phyloP scores from a whole-genome alignment of 2,797 vertebrate genomes.

The Anguilla pacifica region DNA sequence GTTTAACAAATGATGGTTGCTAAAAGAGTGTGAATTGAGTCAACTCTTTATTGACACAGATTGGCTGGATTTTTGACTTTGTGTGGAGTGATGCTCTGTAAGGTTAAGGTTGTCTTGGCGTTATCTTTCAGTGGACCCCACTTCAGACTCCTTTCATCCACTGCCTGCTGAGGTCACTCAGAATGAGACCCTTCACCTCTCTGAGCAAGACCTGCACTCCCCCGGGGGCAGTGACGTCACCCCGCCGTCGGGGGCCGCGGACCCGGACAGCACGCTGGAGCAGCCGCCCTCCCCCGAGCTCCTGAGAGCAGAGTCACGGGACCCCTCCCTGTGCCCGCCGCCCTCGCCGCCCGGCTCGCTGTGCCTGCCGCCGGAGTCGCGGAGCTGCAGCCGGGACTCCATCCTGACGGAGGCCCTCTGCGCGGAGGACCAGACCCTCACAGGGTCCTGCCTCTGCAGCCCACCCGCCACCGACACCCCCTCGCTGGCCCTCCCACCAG shows the following conservation, averaged over 20 bases:
- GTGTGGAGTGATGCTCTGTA: not conserved
- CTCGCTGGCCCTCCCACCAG: not conserved
- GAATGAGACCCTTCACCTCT: conserved; percentile 59
- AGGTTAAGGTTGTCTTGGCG: not conserved
- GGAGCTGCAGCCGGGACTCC: conserved; percentile 47
- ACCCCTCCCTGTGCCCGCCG: not conserved
- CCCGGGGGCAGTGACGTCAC: conserved; percentile 14
- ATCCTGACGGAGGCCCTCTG: conserved; percentile 24
- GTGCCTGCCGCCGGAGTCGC: conserved; percentile 56
- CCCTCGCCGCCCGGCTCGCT: conserved; percentile 49
- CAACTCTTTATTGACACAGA: not conserved
- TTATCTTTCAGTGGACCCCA: conserved; percentile 37
- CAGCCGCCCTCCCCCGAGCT: conserved; percentile 57
- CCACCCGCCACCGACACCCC: conserved; percentile 33
- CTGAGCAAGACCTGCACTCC: conserved; percentile 20
- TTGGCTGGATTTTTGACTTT: not conserved
- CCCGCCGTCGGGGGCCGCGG: not conserved
- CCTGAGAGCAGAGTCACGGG: conserved; percentile 43
- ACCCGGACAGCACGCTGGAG: conserved; percentile 42
- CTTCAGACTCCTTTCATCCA: conserved; percentile 70
- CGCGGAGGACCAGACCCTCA: conserved; percentile 35
- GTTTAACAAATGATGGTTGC: not conserved
- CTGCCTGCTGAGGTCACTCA: conserved; percentile 71
- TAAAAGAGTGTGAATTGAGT: not conserved
- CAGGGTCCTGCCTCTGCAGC: conserved; percentile 21